Evolutionary conservation across 1,140 invertebrate genomes (phyloP).

Genomic region (Lordiphosa clarofinis): DNA sequence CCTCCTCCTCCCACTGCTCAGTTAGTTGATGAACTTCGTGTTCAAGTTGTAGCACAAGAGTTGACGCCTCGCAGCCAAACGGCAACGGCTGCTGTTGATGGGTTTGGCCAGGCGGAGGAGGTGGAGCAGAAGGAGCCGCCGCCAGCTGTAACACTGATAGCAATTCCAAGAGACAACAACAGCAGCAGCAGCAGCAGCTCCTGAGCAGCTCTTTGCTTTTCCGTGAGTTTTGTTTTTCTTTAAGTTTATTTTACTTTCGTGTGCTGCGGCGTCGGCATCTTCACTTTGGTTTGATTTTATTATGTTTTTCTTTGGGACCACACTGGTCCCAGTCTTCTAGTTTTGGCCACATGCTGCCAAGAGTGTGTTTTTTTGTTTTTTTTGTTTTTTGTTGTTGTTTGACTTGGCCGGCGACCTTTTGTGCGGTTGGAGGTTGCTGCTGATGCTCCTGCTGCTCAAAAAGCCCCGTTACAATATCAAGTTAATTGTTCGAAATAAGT

Average conservation of each 20-base stretch:
- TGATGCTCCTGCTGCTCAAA: slow-evolving; percentile 38
- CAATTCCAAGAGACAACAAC: slow-evolving; percentile 74
- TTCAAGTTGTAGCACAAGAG: slow-evolving; percentile 76
- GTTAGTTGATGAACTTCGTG: slow-evolving; percentile 77
- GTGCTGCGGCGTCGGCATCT: slow-evolving; percentile 60
- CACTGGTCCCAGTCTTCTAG: slow-evolving; percentile 43
- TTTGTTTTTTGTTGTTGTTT: slow-evolving; percentile 49
- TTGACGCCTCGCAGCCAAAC: slow-evolving; percentile 69
- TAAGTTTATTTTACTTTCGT: slow-evolving; percentile 77
- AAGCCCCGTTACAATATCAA: slow-evolving; percentile 72
- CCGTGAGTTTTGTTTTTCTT: slow-evolving; percentile 74
- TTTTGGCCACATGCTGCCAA: slow-evolving; percentile 68
- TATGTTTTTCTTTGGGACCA: slow-evolving; percentile 75
- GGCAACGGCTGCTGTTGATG: slow-evolving; percentile 52
- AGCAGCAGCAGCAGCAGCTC: slow-evolving; percentile 21
- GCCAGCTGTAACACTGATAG: slow-evolving; percentile 76
- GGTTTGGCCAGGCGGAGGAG: slow-evolving; percentile 11
- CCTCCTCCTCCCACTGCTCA: slow-evolving; percentile 16
- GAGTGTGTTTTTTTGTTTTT: slow-evolving; percentile 33
- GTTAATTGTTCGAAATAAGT: slow-evolving; percentile 78
- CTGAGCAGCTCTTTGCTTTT: slow-evolving; percentile 57
- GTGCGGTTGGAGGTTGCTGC: slow-evolving; percentile 25
- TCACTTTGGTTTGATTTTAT: slow-evolving; percentile 75
- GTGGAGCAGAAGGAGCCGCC: slow-evolving; percentile 28
- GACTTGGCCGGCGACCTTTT: slow-evolving; percentile 55